Conservation (phyloP, 1,140 invertebrate species). For the Brachionus calyciflorus region DNA sequence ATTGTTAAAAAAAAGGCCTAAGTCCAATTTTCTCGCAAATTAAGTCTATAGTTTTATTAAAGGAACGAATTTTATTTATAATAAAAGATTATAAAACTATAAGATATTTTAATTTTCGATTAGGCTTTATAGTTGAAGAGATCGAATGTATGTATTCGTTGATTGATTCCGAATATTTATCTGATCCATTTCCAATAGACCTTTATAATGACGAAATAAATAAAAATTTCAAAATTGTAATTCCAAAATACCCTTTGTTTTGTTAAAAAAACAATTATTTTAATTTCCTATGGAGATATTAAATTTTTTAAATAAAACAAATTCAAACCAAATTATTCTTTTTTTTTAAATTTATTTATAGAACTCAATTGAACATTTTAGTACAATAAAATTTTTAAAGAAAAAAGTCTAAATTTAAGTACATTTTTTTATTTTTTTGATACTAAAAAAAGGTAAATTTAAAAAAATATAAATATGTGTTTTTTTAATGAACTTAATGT, state of each 20-base stretch:
- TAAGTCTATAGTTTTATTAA: neutral
- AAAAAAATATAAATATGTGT: no score
- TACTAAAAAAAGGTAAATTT: no score
- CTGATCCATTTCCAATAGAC: neutral
- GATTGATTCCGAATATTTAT: neutral
- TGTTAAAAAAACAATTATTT: neutral
- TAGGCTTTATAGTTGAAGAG: neutral
- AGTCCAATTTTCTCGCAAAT: neutral
- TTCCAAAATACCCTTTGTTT: neutral
- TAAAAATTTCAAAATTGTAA: neutral
- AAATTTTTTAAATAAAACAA: neutral
- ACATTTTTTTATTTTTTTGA: neutral
- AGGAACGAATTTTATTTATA: neutral
- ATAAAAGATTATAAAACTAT: neutral
- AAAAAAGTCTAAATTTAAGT: no score
- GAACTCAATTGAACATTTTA: neutral
- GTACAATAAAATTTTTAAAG: neutral
- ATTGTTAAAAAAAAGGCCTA: neutral
- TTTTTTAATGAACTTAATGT: neutral
- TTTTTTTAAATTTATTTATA: neutral
- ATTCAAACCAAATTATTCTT: neutral
- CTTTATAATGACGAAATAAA: neutral
- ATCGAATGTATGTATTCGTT: neutral
- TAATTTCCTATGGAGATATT: neutral
- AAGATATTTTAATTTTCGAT: neutral